Evolutionary conservation across 2,113 vertebrate genomes (phyloP).

Genomic region (Macroglossus sobrinus): DNA sequence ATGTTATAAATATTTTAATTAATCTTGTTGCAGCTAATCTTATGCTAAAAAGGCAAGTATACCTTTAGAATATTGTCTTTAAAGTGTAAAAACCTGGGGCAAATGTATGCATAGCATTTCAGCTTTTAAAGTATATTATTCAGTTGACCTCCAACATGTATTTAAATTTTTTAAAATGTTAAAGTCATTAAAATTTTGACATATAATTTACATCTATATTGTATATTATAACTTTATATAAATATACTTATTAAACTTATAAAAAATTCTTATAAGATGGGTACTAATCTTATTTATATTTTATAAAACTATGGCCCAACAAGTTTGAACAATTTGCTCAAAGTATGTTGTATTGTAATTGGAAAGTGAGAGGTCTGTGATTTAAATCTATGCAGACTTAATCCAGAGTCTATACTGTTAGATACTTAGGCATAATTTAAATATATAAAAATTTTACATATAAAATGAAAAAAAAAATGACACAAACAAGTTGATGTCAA

Average conservation of each 20-base stretch:
- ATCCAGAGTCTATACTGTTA: background rate
- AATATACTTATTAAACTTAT: background rate
- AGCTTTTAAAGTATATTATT: background rate
- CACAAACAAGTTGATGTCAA: background rate
- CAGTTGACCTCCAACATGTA: background rate
- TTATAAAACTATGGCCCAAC: background rate
- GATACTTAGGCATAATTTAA: background rate
- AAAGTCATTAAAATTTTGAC: background rate
- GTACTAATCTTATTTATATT: background rate
- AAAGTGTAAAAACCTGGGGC: background rate
- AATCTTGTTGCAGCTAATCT: background rate
- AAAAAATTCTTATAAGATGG: background rate
- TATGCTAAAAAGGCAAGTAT: background rate
- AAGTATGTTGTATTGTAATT: background rate
- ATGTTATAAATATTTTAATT: background rate
- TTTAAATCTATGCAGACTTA: background rate
- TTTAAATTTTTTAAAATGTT: background rate
- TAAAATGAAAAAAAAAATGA: background rate
- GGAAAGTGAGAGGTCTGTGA: background rate
- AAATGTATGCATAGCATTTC: background rate
- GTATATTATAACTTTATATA: background rate
- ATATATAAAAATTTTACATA: background rate
- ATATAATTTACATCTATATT: background rate
- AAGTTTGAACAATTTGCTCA: background rate
- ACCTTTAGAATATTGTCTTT: background rate